Base-by-base conservation (phyloP, 1,140 invertebrate species). In the Ptiloglossa arizonensis region DNA sequence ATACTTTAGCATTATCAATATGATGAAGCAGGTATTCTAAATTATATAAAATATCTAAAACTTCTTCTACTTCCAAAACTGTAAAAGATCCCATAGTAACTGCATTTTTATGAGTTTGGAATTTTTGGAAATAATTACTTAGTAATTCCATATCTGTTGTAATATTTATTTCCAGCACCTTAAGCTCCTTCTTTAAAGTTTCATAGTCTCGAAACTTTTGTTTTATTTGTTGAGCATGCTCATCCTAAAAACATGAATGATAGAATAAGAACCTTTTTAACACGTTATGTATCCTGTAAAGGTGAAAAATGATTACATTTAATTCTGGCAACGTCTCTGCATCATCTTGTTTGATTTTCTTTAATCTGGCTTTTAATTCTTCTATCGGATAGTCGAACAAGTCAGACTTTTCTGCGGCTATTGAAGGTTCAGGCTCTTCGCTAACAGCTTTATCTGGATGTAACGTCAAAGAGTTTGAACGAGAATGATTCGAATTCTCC, bases 11-110 rank as follows among this genome's bases (percentile, higher is more conserved):
- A 91, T 96, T 96, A 88, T 97, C 96, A 88, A 95, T 95, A 90
- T 97, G 95, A 90, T 97, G 96, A 19, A 96, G 91, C 70, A 96
- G 90, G 90, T 94, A 96, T 87, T 97, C 96, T 15, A 97, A 87
- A 89, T 96, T 95, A 66, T 94, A 93, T 22, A 97, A 88, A 54
- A 95, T 93, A 59, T 90, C 89, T 8, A 94, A 86, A 79, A 95
- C 89, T 44, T 93, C 90, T 22, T 93, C 89, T 50, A 89, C 82
- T 27, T 91, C 87, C 35, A 74, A 38, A 48, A 27, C 68, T 5
- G 85, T 82, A 19, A 91, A 76, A 56, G 77, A 89, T 38, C 87
- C 87, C 52, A 64, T 83, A n/a, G 38, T 83, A 35, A 91, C 85
- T 69, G 27, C 87, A 57, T 82, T 89, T 84, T 86, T 92, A 80